phyloP scores from a whole-genome alignment of 1,140 invertebrate species.

The Yoshiicerus persimilis region DNA sequence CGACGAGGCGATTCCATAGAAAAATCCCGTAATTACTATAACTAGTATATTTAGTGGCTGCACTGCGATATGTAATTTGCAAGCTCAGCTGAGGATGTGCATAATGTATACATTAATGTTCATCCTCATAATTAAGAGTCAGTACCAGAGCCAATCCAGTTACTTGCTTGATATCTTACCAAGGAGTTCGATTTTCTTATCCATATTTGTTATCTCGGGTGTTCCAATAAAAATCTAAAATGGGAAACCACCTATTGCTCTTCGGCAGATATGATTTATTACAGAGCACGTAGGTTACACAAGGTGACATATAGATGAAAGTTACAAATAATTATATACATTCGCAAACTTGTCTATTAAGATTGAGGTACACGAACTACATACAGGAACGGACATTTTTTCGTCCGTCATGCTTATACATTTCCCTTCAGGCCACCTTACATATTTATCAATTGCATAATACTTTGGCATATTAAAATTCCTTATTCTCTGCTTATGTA shows the following conservation, averaged over 20 bases:
- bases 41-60: not conserved
- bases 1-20: not conserved
- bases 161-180: too few species aligned
- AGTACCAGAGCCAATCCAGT: not conserved
- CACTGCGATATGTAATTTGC: not conserved
- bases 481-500: too few species aligned
- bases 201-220: not conserved
- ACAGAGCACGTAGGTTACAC: not conserved
- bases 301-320: not conserved
- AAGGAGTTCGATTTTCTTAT: not conserved
- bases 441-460: too few species aligned
- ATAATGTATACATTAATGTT: not conserved
- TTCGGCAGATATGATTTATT: not conserved
- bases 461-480: too few species aligned
- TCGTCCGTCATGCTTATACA: not conserved
- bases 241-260: not conserved
- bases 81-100: not conserved
- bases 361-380: not conserved
- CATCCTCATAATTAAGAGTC: not conserved
- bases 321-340: not conserved
- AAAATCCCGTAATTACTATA: not conserved
- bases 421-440: too few species aligned
- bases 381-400: not conserved
- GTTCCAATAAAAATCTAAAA: not conserved
- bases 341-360: not conserved